Conservation (phyloP, 2,113 vertebrate genomes). For the Brachyhypopomus occidentalis region DNA sequence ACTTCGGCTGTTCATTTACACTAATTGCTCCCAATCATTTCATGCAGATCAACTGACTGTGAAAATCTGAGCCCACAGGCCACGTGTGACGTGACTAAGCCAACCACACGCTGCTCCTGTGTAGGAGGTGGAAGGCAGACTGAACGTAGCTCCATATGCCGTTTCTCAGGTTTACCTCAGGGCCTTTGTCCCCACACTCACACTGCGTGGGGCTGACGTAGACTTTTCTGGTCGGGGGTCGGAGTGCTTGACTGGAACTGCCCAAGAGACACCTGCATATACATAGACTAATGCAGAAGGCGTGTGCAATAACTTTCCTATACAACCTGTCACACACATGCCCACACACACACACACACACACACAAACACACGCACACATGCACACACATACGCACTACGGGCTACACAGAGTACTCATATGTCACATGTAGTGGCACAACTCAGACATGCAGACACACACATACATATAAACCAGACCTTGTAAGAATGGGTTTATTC, state of each 20-base stretch:
- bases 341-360: background rate
- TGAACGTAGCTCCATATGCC: conserved; percentile 43
- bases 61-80: background rate
- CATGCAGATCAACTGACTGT: background rate
- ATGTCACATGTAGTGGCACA: background rate
- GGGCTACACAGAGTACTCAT: background rate
- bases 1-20: conserved; percentile 13
- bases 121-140: conserved; percentile 17
- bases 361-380: no score
- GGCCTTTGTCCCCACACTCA: background rate
- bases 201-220: background rate
- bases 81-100: background rate
- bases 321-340: conserved; percentile 53
- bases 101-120: conserved; percentile 26
- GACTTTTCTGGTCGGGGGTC: background rate
- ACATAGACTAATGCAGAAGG: conserved; percentile 20
- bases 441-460: conserved; percentile 8
- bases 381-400: no score
- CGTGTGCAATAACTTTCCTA: conserved; percentile 44
- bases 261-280: conserved; percentile 24
- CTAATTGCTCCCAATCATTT: conserved; percentile 11
- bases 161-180: background rate
- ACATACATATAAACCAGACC: conserved; percentile 16
- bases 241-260: background rate
- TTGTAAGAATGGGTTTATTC: conserved; percentile 20